Base-by-base conservation (phyloP, 1,140 invertebrate genomes). In the Lepidotrigona ventralis region DNA sequence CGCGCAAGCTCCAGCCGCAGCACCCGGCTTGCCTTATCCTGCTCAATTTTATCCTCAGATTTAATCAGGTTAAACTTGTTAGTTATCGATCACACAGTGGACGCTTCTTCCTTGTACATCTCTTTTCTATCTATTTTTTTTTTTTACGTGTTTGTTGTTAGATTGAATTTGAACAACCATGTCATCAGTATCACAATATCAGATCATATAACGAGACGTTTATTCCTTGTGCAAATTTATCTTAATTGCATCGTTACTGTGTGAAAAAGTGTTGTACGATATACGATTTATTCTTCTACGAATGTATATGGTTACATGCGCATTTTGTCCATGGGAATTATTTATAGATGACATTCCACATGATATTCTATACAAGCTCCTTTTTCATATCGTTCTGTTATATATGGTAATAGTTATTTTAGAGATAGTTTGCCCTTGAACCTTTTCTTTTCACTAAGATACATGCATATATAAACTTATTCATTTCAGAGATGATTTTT, bases 21-120 rank as follows among this genome's bases (percentile, higher is more conserved):
- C 91, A 33, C 93, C 90, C 19, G 92, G 86, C 76, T 87, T 92
- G 74, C 91, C 92, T n/a, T 94, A 92, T 91, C 95, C 92, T 72
- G 94, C 91, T 92, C 94, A 92, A 88, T 94, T 94, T 90, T 94
- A 94, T 88, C 93, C 93, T 0, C 93, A 93, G 75, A 91, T 94
- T n/a, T 89, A 80, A 89, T 94, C n/a, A 90, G 90, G 89, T 66
- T 26, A 23, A 72, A 15, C 23, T 21, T 9, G 8, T 29, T 33
- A 21, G 26, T 56, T n/a, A 23, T 56, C 39, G 19, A 75, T 1
- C 17, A 54, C 19, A 33, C n/a, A 46, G 6, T 11, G 15, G 17
- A 26, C 54, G 29, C 17, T 12, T 51, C 77, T 23, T 77, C 33
- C 23, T 15, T 39, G 14, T 14, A 33, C 29, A 53, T 51, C 5